A percentile compares a stretch with the other conserved stretches of the same genome.
Conservation (phyloP, 2,113 vertebrate species). For the Cyanocitta stelleri region DNA sequence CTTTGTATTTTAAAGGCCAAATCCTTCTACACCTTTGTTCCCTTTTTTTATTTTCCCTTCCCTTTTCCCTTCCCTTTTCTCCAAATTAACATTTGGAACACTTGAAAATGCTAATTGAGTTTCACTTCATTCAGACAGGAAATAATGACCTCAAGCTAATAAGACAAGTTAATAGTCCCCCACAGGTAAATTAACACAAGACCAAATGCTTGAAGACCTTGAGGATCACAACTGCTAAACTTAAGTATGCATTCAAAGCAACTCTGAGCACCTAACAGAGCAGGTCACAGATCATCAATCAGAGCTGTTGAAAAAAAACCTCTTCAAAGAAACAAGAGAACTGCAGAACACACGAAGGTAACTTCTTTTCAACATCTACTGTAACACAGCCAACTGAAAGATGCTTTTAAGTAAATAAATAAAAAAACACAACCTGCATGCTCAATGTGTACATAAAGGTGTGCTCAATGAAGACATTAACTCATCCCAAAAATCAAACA, state of each 20-base stretch:
- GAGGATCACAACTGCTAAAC: slow-evolving; percentile 5
- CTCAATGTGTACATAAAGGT: slow-evolving; percentile 20
- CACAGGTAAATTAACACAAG: slow-evolving; percentile 48
- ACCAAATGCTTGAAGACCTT: slow-evolving; percentile 49
- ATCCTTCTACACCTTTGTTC: background rate
- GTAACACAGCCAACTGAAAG: background rate
- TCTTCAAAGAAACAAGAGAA: background rate
- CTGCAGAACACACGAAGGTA: slow-evolving; percentile 28
- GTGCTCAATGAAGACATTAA: slow-evolving; percentile 32
- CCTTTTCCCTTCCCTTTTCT: background rate
- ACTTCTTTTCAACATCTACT: background rate
- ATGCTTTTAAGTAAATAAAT: background rate
- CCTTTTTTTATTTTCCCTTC: background rate
- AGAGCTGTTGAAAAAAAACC: background rate
- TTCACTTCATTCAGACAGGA: slow-evolving; percentile 46
- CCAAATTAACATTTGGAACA: slow-evolving; percentile 37
- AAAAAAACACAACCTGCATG: background rate
- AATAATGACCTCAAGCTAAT: slow-evolving; percentile 59
- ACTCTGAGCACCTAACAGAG: slow-evolving; percentile 10
- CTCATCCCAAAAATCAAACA: slow-evolving; percentile 55
- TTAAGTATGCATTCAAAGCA: slow-evolving; percentile 23
- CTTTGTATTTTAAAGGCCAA: background rate
- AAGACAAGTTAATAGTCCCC: slow-evolving; percentile 54
- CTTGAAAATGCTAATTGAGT: slow-evolving; percentile 44
- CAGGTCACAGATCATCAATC: background rate